Conservation (phyloP, 2,113 vertebrate genomes). For the Chaetorhynchus papuensis region DNA sequence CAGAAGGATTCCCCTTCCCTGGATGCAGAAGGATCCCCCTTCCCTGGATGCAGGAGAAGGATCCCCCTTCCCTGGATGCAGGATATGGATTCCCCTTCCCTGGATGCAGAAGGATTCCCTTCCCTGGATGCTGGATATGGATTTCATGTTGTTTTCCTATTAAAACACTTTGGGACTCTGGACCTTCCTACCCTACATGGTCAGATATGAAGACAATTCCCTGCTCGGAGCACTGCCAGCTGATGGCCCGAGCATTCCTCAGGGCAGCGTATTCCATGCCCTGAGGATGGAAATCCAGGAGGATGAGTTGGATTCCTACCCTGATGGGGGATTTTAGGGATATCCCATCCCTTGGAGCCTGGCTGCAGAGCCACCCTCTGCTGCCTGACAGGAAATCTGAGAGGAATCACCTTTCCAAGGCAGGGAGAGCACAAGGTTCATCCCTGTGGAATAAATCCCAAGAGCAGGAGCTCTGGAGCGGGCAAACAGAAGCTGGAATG, state of each 20-base stretch:
- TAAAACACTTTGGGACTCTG: neutral
- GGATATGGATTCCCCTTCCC: neutral
- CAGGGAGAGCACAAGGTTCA: neutral
- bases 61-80: neutral
- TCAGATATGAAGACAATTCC: slow-evolving; percentile 54
- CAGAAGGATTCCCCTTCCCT: no score
- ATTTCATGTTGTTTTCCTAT: neutral
- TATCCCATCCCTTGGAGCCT: neutral
- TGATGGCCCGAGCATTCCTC: neutral
- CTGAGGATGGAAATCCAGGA: neutral
- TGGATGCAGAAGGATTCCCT: neutral
- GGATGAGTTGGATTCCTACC: neutral
- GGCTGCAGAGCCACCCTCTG: neutral
- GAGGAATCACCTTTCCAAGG: neutral
- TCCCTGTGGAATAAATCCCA: neutral
- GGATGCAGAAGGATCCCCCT: neutral
- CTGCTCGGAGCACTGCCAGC: slow-evolving; percentile 21
- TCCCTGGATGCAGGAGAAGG: neutral
- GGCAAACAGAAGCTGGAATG: neutral
- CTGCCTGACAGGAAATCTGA: neutral
- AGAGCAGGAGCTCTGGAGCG: neutral
- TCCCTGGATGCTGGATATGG: neutral
- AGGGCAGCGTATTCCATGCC: neutral
- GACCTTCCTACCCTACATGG: slow-evolving; percentile 36
- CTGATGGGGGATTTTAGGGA: neutral